Base-by-base conservation (phyloP, 1,140 invertebrate species). In the Daktulosphaira vitifoliae region DNA sequence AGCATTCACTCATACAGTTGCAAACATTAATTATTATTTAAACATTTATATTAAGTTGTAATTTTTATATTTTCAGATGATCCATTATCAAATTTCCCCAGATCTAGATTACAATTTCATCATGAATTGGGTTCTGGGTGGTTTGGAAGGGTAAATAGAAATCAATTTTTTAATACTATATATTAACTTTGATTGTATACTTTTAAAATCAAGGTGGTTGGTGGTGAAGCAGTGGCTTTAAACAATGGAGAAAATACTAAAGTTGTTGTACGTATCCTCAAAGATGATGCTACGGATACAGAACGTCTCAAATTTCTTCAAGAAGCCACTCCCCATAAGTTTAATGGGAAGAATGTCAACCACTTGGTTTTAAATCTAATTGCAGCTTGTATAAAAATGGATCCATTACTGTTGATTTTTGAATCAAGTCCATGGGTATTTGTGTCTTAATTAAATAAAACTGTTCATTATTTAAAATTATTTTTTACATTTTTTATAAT, bases 111-210 rank as follows among this genome's bases (percentile, higher is more conserved):
- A 46, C 86, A 89, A 71, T 94, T 91, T 73, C 78, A 91, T 1
- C 81, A 83, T 70, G 89, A 92, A 76, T 80, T 92, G 49, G 89
- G 89, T 5, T 82, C 81, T 70, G 89, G 89, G 22, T 92, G 89
- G 89, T 94, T 92, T 78, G 90, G 90, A 39, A 84, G 86, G 42
- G 56, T 62, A 62, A 59, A n/a, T n/a, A n/a, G n/a, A n/a, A 33
- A 25, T 8, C 2, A 11, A 20, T 25, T 4, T 65, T 50, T 33
- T 49, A 48, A 62, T 50, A 4, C 20, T 51, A 66, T 39, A n/a
- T 53, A 67, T 16, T 65, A 20, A 4, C 46, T 6, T 6, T 49
- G 22, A n/a, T n/a, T n/a, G n/a, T n/a, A n/a, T n/a, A n/a, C n/a
- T n/a, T n/a, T 49, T 49, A 18, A 6, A 20, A 22, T 53, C 1